A percentile compares a stretch with the other conserved stretches of the same genome.
phyloP scores from a whole-genome alignment of 2,113 vertebrate genomes.

The Formicarius rufipectus region DNA sequence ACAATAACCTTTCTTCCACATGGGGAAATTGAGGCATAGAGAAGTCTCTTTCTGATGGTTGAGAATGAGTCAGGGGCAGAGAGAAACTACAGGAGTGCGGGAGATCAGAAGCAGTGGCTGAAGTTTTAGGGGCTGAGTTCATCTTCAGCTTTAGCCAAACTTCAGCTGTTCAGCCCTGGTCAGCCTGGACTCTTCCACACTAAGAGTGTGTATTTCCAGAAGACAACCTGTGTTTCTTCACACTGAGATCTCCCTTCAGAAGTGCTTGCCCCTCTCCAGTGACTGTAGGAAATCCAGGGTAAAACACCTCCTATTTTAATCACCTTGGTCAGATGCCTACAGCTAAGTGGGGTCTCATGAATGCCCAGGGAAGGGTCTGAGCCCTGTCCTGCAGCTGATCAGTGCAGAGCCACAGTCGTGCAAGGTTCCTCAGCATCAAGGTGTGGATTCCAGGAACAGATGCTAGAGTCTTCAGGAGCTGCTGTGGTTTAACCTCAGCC shows the following conservation, averaged over 20 bases:
- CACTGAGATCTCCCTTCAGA: background rate
- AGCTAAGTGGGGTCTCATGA: background rate
- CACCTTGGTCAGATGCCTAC: background rate
- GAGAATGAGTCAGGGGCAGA: background rate
- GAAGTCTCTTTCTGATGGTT: background rate
- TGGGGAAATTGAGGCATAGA: background rate
- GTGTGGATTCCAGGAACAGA: background rate
- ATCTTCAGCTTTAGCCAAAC: background rate
- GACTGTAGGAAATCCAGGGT: background rate
- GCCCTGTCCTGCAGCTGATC: background rate
- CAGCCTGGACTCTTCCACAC: background rate
- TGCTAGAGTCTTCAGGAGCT: background rate
- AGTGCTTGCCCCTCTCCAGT: background rate
- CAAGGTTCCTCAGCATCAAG: background rate
- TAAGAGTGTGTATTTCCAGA: background rate
- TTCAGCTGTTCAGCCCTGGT: background rate
- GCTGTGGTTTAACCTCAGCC: background rate
- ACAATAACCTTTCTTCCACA: slow-evolving; percentile 32
- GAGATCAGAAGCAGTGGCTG: background rate
- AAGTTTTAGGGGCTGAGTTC: background rate
- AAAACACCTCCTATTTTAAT: background rate
- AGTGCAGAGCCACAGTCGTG: background rate
- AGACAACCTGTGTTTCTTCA: background rate
- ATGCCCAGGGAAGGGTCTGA: background rate
- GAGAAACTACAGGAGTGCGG: background rate